Conservation (phyloP, 2,113 vertebrate species). For the Serinus canaria region DNA sequence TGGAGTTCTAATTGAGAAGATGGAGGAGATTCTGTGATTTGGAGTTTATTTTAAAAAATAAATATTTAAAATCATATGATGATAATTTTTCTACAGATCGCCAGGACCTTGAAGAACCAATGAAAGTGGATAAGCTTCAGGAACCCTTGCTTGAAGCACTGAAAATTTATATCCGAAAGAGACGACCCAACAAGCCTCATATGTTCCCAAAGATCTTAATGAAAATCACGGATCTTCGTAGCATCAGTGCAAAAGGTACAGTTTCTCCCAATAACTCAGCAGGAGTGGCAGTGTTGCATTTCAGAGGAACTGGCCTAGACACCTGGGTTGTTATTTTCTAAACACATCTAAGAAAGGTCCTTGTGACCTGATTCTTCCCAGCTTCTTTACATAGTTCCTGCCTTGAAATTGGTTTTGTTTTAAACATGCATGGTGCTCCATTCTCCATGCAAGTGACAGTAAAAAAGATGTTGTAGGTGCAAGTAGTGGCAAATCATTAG, state of each 20-base stretch:
- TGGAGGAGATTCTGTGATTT: neutral
- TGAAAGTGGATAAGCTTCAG: conserved; percentile 93
- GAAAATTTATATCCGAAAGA: conserved; percentile 93
- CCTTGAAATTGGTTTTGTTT: neutral
- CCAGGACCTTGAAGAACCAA: conserved; percentile 93
- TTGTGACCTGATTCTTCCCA: neutral
- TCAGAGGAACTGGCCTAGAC: neutral
- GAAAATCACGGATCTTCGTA: conserved; percentile 97
- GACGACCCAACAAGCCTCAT: conserved; percentile 91
- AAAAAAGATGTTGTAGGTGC: neutral
- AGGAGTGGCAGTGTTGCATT: too few species aligned
- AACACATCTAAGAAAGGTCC: neutral
- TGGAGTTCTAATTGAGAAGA: neutral
- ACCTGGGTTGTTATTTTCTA: neutral
- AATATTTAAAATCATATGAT: neutral
- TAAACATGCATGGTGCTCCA: neutral
- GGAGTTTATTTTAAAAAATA: neutral
- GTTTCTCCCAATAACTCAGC: neutral
- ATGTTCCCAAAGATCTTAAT: conserved; percentile 98
- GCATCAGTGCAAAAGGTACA: conserved; percentile 94
- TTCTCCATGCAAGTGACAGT: neutral
- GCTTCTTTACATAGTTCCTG: neutral
- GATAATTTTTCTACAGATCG: conserved; percentile 77
- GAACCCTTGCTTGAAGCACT: conserved; percentile 92
- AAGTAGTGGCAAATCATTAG: neutral